A percentile compares a stretch with the other conserved stretches of the same genome.
Evolutionary conservation across 2,113 vertebrate species (phyloP).

Genomic region (Ictidomys tridecemlineatus): DNA sequence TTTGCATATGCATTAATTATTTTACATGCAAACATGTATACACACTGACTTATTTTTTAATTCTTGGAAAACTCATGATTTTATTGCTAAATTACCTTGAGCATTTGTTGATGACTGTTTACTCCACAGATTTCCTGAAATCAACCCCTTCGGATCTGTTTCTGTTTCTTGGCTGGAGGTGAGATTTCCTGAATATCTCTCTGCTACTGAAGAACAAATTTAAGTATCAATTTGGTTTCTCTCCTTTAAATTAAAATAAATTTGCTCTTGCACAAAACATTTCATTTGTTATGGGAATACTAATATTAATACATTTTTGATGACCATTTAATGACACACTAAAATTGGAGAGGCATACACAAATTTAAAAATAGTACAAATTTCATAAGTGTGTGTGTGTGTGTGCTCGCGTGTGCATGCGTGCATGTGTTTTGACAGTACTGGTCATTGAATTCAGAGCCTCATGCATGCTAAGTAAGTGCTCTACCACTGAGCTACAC

Average conservation of each 20-base stretch:
- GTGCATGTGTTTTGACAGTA: too few relatives aligned
- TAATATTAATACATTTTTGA: background rate
- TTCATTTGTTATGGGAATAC: background rate
- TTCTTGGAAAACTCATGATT: background rate
- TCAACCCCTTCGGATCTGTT: background rate
- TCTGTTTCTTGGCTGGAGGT: background rate
- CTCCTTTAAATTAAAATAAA: background rate
- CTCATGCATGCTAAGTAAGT: too few relatives aligned
- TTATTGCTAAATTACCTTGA: background rate
- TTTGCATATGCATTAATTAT: background rate
- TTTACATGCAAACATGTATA: background rate
- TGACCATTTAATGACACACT: background rate
- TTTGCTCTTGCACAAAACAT: background rate
- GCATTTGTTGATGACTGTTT: background rate
- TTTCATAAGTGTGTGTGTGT: background rate
- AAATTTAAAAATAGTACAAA: background rate
- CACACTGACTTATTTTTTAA: background rate
- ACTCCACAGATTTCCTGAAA: background rate
- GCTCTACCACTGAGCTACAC: too few relatives aligned
- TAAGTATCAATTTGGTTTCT: background rate
- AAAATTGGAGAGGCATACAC: background rate
- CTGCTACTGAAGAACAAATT: background rate
- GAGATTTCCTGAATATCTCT: background rate
- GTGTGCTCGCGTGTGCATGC: too few relatives aligned
- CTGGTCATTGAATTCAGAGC: too few relatives aligned